These are phyloP conservation scores for Diogma glabrata DNA, from an alignment of 2,888 invertebrate genomes.

Conservation along the genomic window DNA sequence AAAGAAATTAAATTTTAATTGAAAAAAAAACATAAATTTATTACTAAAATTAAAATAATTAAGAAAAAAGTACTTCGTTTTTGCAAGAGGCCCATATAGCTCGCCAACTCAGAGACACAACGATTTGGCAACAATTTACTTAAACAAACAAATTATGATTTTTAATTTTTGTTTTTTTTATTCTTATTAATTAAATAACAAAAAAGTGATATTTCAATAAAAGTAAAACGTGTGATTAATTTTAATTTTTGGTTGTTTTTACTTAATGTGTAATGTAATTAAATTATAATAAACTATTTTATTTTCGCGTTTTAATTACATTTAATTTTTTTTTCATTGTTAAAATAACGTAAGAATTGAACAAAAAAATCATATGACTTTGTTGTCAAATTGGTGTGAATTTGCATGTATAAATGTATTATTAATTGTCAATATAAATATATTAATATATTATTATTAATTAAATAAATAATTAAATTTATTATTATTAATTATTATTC, in stretches of 20 bases:
- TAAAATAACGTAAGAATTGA: neutral
- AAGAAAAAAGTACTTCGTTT: constrained; percentile 34
- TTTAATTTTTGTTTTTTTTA: constrained; percentile 4
- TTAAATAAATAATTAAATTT: constrained; percentile 9
- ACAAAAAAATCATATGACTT: constrained; percentile 10
- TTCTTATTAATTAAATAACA: constrained; percentile 1
- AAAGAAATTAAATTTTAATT: constrained; percentile 12
- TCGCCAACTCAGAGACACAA: constrained; percentile 32
- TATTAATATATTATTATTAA: constrained; percentile 9
- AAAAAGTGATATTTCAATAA: neutral
- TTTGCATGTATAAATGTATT: constrained; percentile 22
- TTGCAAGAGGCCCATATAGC: constrained; percentile 42
- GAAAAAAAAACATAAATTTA: constrained; percentile 13
- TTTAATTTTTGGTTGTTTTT: constrained; percentile 11
- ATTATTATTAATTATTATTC: constrained; percentile 13
- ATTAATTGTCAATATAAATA: constrained; percentile 17
- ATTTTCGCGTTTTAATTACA: constrained; percentile 19
- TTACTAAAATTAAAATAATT: constrained; percentile 16
- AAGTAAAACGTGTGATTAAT: constrained; percentile 5
- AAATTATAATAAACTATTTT: constrained; percentile 12
- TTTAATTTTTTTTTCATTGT: constrained; percentile 17
- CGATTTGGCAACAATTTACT: constrained; percentile 26
- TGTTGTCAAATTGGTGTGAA: constrained; percentile 19
- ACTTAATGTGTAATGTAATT: constrained; percentile 13
- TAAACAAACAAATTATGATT: constrained; percentile 18